phyloP scores from a whole-genome alignment of 1,140 invertebrate species.

The Panonychus citri region DNA sequence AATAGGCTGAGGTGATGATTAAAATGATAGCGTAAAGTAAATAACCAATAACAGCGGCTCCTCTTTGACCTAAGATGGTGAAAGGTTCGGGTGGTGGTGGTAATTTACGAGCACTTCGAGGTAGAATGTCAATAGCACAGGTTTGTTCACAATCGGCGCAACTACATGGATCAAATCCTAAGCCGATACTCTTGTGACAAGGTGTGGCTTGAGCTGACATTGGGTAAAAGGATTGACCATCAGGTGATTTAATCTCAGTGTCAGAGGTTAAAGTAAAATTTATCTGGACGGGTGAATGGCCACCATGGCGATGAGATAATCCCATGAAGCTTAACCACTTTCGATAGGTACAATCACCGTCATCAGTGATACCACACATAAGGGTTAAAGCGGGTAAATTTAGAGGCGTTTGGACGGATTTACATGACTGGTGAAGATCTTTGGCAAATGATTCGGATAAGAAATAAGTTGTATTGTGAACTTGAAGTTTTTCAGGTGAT shows the following conservation, averaged over 20 bases:
- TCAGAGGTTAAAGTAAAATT: conserved; percentile 4
- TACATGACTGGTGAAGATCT: conserved; percentile 14
- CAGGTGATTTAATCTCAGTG: neutral
- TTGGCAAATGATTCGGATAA: conserved; percentile 9
- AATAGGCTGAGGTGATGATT: conserved; percentile 4
- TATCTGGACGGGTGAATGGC: conserved; percentile 15
- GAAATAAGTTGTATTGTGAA: conserved; percentile 4
- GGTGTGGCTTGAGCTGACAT: neutral
- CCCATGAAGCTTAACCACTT: conserved; percentile 14
- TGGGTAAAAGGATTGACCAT: neutral
- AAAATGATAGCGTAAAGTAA: conserved; percentile 37
- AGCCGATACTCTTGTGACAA: conserved; percentile 8
- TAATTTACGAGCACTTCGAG: conserved; percentile 32
- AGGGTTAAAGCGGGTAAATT: conserved; percentile 9
- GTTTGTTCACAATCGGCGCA: conserved; percentile 63
- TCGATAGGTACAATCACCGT: conserved; percentile 1
- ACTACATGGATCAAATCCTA: conserved; percentile 37
- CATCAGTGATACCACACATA: conserved; percentile 11
- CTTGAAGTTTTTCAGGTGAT: neutral
- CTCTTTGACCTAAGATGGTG: conserved; percentile 41
- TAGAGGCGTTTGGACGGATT: conserved; percentile 8
- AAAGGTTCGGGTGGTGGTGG: conserved; percentile 39
- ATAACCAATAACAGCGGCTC: conserved; percentile 44
- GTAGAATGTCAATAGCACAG: conserved; percentile 27
- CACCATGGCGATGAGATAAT: conserved; percentile 10